A percentile compares a stretch with the other conserved stretches of the same genome.
phyloP scores from a whole-genome alignment of 2,888 invertebrate genomes.

The Galeopsomyia nigrocyanea region DNA sequence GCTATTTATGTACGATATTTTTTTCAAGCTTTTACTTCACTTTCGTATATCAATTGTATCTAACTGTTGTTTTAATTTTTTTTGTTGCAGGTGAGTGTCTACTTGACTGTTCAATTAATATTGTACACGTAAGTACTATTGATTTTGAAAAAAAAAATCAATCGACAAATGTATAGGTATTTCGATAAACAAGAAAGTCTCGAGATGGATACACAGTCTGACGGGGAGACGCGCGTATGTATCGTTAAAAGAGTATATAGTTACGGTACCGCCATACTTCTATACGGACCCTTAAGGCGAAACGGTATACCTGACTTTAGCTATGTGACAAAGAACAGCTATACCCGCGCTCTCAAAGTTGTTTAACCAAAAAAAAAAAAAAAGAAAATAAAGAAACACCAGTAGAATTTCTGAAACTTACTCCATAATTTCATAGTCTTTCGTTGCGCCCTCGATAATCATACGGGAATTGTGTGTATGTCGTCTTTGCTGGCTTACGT shows the following conservation, averaged over 20 bases:
- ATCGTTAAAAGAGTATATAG: conserved; percentile 3
- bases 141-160: background rate
- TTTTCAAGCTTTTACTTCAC: too few relatives aligned
- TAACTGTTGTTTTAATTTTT: background rate
- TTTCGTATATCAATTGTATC: background rate
- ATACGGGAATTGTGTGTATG: too few relatives aligned
- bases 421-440: too few relatives aligned
- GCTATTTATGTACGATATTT: too few relatives aligned
- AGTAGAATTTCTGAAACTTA: too few relatives aligned
- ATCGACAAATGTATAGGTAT: conserved; percentile 7
- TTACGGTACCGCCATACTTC: conserved; percentile 30
- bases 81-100: conserved; percentile 37
- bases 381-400: too few relatives aligned
- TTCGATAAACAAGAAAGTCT: conserved; percentile 2
- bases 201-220: too few relatives aligned
- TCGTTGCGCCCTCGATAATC: too few relatives aligned
- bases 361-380: background rate
- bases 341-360: conserved; percentile 1
- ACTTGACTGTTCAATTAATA: background rate
- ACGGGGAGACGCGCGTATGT: background rate
- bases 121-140: conserved; percentile 17
- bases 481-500: too few relatives aligned
- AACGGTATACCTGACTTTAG: conserved; percentile 37
- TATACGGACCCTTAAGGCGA: conserved; percentile 33
- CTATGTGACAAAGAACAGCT: conserved; percentile 35